Evolutionary conservation across 2,888 invertebrate genomes (phyloP).

Genomic region (Cheilosia vernalis): DNA sequence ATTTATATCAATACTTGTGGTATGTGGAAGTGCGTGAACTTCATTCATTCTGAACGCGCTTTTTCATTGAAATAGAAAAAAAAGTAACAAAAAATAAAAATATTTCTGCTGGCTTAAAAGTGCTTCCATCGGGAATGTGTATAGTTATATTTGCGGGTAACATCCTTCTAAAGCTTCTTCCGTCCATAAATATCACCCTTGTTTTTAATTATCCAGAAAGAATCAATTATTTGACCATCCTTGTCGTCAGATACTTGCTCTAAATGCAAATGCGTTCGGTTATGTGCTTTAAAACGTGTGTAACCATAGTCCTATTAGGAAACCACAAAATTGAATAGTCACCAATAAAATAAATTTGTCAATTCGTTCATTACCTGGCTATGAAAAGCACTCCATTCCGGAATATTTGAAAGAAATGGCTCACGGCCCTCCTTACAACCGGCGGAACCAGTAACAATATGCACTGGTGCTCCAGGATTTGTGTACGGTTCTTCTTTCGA

Average conservation of each 20-base stretch:
- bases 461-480: conserved; percentile 92
- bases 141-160: neutral
- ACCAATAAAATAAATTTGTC: neutral
- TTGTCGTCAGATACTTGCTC: conserved; percentile 94
- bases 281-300: conserved; percentile 91
- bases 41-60: neutral
- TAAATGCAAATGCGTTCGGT: conserved; percentile 93
- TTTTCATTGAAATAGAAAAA: neutral
- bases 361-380: conserved; percentile 83
- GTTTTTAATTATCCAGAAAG: conserved; percentile 88
- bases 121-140: neutral
- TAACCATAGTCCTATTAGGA: conserved; percentile 92
- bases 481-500: conserved; percentile 84
- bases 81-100: neutral
- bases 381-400: conserved; percentile 93
- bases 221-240: conserved; percentile 88
- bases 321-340: conserved; percentile 9
- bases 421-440: conserved; percentile 95
- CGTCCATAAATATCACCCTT: conserved; percentile 78
- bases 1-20: conserved; percentile 10
- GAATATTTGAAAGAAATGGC: conserved; percentile 85
- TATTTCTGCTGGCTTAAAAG: neutral
- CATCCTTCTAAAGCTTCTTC: neutral
- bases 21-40: neutral
- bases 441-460: conserved; percentile 94